These are phyloP conservation scores for Drosophila suzukii DNA, from an alignment of 1,140 invertebrate species.

Conservation along the genomic window DNA sequence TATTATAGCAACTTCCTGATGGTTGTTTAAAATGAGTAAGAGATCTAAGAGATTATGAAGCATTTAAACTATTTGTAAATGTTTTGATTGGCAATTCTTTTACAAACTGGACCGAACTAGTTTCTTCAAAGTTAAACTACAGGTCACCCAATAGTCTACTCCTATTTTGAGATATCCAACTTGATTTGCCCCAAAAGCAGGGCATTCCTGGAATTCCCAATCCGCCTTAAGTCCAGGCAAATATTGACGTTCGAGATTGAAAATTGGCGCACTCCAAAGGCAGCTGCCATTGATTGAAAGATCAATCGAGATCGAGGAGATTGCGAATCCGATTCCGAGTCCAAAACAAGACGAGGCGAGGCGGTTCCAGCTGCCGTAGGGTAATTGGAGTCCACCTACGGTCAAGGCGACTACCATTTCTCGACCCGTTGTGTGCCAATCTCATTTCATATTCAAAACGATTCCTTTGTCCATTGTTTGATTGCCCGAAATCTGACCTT, in stretches of 20 bases:
- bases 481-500: conserved; percentile 70
- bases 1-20: too few relatives aligned
- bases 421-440: conserved; percentile 28
- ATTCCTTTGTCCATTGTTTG: conserved; percentile 56
- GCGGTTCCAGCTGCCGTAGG: conserved; percentile 52
- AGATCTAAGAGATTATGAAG: too few relatives aligned
- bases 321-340: conserved; percentile 23
- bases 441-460: conserved; percentile 74
- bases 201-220: conserved; percentile 64
- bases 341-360: background rate
- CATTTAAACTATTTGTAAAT: too few relatives aligned
- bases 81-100: too few relatives aligned
- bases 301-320: conserved; percentile 60
- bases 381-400: conserved; percentile 75
- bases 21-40: background rate
- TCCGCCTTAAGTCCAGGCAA: conserved; percentile 24
- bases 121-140: background rate
- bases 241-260: conserved; percentile 53
- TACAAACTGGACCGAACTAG: too few relatives aligned
- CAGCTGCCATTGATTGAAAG: conserved; percentile 70
- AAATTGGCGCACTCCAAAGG: conserved; percentile 66
- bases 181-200: conserved; percentile 9
- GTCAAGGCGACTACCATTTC: conserved; percentile 37
- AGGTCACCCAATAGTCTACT: background rate
- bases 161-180: background rate